A percentile compares a stretch with the other conserved stretches of the same genome.
phyloP scores from a whole-genome alignment of 2,113 vertebrate genomes.

The Nyctereutes procyonoides region DNA sequence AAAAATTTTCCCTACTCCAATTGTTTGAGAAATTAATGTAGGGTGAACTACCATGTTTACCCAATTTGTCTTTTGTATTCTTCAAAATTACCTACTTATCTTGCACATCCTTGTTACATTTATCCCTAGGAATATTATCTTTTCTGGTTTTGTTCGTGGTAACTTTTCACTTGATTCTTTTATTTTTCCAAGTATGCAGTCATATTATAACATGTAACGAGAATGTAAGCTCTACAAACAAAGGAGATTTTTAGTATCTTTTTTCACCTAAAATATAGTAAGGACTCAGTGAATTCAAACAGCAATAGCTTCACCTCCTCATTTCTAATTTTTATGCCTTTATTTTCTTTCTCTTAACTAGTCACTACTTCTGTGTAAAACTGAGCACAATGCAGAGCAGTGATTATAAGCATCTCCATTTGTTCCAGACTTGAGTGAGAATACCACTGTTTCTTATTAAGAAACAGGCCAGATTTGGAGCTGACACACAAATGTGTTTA shows the following conservation, averaged over 20 bases:
- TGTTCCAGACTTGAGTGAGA: neutral
- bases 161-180: neutral
- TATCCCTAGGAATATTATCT: neutral
- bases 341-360: neutral
- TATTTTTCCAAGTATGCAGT: neutral
- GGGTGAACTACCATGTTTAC: neutral
- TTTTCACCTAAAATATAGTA: neutral
- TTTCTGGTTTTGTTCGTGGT: neutral
- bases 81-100: neutral
- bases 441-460: neutral
- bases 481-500: neutral
- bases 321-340: conserved; percentile 7
- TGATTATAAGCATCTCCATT: neutral
- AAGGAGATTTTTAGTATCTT: neutral
- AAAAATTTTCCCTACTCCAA: neutral
- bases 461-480: neutral
- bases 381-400: neutral
- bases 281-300: neutral
- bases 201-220: neutral
- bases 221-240: neutral
- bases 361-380: neutral
- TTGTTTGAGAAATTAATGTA: neutral
- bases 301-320: neutral
- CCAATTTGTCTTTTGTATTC: neutral
- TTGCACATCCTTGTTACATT: neutral